phyloP scores from a whole-genome alignment of 2,797 vertebrate genomes.

The Crocidura indochinensis region DNA sequence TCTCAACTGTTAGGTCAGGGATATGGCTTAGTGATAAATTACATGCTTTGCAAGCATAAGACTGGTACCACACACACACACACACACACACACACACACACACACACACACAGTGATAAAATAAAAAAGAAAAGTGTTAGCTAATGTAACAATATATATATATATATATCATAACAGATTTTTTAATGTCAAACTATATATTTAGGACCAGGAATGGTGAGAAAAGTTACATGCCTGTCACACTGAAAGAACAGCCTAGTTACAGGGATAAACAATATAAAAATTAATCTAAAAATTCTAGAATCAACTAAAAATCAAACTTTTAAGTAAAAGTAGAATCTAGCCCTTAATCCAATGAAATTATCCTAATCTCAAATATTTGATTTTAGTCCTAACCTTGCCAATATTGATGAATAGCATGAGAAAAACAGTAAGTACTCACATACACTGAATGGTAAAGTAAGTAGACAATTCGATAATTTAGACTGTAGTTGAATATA shows the following conservation, averaged over 20 bases:
- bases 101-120: no score
- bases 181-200: background rate
- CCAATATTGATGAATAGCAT: background rate
- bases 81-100: no score
- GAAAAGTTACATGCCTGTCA: background rate
- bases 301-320: conserved; percentile 31
- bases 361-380: background rate
- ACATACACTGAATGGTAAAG: background rate
- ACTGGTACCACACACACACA: no score
- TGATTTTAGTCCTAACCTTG: background rate
- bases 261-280: conserved; percentile 14
- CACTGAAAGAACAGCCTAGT: background rate
- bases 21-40: no score
- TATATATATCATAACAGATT: no score
- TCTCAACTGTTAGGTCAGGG: no score
- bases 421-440: background rate
- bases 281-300: conserved; percentile 18
- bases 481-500: background rate
- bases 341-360: background rate
- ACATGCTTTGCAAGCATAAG: no score
- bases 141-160: background rate
- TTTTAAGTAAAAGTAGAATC: conserved; percentile 24
- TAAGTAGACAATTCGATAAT: background rate
- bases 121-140: background rate
- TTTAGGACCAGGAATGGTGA: background rate